Percentiles rank a stretch among this genome's conserved stretches.
phyloP scores from a whole-genome alignment of 2,888 invertebrate species.

The Drosophila yooni region DNA sequence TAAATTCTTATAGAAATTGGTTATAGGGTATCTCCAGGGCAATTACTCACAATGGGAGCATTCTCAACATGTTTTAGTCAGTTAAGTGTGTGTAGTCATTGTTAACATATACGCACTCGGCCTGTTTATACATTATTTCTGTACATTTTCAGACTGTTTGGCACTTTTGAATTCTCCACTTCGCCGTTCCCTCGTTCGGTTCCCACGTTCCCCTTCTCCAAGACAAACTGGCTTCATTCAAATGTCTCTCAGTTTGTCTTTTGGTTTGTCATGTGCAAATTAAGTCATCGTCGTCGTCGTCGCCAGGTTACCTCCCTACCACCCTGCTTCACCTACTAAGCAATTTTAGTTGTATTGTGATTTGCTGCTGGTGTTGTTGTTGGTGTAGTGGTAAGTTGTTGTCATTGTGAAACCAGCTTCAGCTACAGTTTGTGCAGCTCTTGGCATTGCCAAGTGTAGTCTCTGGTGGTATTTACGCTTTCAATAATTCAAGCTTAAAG shows the following conservation, averaged over 20 bases:
- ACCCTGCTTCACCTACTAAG: slow-evolving; percentile 24
- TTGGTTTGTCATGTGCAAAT: slow-evolving; percentile 76
- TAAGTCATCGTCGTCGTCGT: slow-evolving; percentile 59
- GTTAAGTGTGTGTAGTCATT: slow-evolving; percentile 10
- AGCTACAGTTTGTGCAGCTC: slow-evolving; percentile 21
- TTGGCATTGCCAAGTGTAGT: slow-evolving; percentile 46
- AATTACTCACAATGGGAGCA: not conserved
- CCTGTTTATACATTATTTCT: slow-evolving; percentile 35
- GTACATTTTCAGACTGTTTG: slow-evolving; percentile 10
- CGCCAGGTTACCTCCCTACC: slow-evolving; percentile 8
- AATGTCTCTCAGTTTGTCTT: slow-evolving; percentile 66
- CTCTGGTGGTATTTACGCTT: slow-evolving; percentile 79
- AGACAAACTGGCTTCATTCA: slow-evolving; percentile 31
- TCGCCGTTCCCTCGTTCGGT: not conserved
- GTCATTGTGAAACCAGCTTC: slow-evolving; percentile 42
- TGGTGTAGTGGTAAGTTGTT: slow-evolving; percentile 21
- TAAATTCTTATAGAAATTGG: not conserved
- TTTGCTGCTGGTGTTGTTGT: slow-evolving; percentile 11
- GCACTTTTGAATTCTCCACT: not conserved
- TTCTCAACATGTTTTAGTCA: not conserved
- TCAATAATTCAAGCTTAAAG: slow-evolving; percentile 81
- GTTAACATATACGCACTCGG: slow-evolving; percentile 21
- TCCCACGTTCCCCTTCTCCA: not conserved
- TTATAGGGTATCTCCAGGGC: slow-evolving; percentile 12
- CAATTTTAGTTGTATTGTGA: slow-evolving; percentile 43